A percentile compares a stretch with the other conserved stretches of the same genome.
phyloP scores from a whole-genome alignment of 1,140 invertebrate genomes.

The Chironomus striatipennis region DNA sequence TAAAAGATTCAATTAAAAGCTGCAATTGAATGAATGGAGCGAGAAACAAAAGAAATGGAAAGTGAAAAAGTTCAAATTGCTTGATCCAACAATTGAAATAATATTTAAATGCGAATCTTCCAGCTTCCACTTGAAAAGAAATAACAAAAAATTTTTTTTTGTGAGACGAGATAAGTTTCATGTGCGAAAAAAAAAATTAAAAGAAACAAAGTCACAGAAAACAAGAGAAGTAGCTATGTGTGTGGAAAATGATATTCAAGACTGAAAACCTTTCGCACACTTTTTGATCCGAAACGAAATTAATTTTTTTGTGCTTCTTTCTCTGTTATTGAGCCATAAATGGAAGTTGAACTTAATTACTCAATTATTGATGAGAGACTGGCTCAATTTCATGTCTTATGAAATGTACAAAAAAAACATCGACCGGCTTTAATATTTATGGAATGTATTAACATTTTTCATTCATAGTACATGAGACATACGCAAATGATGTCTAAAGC shows the following conservation, averaged over 20 bases:
- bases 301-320: background rate
- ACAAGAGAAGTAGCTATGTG: background rate
- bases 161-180: too few relatives aligned
- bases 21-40: background rate
- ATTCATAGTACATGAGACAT: too few relatives aligned
- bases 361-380: constrained; percentile 20
- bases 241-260: constrained; percentile 1
- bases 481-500: too few relatives aligned
- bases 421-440: background rate
- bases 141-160: too few relatives aligned
- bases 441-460: background rate
- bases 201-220: background rate
- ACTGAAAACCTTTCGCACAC: background rate
- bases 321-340: constrained; percentile 17
- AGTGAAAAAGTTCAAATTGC: background rate
- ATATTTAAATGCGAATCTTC: background rate
- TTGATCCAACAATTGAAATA: background rate
- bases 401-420: background rate
- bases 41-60: constrained; percentile 3
- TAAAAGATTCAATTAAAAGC: background rate
- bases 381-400: background rate
- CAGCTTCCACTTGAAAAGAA: too few relatives aligned
- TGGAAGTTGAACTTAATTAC: constrained; percentile 16
- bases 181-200: too few relatives aligned
- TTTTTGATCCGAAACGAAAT: background rate